Evolutionary conservation across 2,113 vertebrate genomes (phyloP).

Genomic region (Eudorcas thomsonii): DNA sequence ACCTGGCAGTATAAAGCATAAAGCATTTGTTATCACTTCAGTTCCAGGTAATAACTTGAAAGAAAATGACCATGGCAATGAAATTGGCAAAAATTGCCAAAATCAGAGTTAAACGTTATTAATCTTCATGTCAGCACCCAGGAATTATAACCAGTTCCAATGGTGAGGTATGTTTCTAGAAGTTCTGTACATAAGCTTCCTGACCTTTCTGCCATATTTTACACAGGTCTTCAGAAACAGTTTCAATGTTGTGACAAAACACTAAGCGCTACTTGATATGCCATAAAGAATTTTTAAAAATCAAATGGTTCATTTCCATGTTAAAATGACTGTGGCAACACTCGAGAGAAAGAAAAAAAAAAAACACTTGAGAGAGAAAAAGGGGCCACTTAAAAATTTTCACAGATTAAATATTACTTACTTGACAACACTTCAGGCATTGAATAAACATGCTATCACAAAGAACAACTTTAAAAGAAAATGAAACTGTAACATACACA

Average conservation of each 20-base stretch:
- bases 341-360: neutral
- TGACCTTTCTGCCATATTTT: conserved; percentile 30
- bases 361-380: conserved; percentile 37
- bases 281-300: conserved; percentile 61
- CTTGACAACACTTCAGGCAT: conserved; percentile 46
- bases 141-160: conserved; percentile 74
- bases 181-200: conserved; percentile 41
- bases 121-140: conserved; percentile 77
- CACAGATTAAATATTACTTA: conserved; percentile 58
- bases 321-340: conserved; percentile 29
- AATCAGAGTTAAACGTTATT: conserved; percentile 73
- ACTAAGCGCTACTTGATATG: conserved; percentile 51
- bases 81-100: conserved; percentile 75
- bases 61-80: conserved; percentile 51
- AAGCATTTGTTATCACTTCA: conserved; percentile 74
- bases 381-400: conserved; percentile 39
- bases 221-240: conserved; percentile 24
- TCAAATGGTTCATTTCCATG: conserved; percentile 46
- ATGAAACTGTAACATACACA: conserved; percentile 32
- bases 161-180: conserved; percentile 65
- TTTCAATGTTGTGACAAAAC: conserved; percentile 51
- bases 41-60: conserved; percentile 63
- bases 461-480: conserved; percentile 50
- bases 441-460: conserved; percentile 47
- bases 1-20: conserved; percentile 70